These are phyloP conservation scores for Pituophis catenifer DNA, from an alignment of 2,113 vertebrate species.

Conservation along the genomic window DNA sequence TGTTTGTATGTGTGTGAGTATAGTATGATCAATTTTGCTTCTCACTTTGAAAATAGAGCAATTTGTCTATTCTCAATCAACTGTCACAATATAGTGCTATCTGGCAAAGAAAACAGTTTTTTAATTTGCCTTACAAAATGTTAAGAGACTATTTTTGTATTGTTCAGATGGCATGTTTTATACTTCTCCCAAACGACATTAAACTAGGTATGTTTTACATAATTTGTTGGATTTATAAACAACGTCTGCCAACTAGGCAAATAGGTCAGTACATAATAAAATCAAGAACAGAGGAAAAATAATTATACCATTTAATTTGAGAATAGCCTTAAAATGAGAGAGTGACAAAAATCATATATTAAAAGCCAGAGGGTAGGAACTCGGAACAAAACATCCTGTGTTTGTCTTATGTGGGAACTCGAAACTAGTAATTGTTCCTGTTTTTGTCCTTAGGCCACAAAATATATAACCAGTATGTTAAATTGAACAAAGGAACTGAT, in stretches of 20 bases:
- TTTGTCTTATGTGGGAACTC: neutral
- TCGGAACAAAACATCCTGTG: neutral
- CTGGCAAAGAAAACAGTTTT: fast-evolving
- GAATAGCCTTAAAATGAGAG: neutral
- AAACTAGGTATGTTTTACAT: neutral
- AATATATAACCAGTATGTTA: neutral
- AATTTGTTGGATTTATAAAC: neutral
- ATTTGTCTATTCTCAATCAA: neutral
- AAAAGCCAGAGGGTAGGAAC: neutral
- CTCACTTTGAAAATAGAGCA: neutral
- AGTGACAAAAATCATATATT: neutral
- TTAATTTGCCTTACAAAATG: neutral
- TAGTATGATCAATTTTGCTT: neutral
- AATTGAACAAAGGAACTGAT: neutral
- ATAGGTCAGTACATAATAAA: neutral
- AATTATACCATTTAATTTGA: neutral
- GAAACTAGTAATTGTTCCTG: neutral
- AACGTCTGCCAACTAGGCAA: neutral
- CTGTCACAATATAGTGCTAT: neutral
- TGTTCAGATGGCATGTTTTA: neutral
- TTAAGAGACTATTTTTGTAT: conserved; percentile 7
- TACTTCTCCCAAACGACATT: neutral
- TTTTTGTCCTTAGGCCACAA: neutral
- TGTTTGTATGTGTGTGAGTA: conserved; percentile 29
- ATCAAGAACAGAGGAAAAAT: neutral